phyloP scores from a whole-genome alignment of 2,113 vertebrate species.

The Grantiella picta region DNA sequence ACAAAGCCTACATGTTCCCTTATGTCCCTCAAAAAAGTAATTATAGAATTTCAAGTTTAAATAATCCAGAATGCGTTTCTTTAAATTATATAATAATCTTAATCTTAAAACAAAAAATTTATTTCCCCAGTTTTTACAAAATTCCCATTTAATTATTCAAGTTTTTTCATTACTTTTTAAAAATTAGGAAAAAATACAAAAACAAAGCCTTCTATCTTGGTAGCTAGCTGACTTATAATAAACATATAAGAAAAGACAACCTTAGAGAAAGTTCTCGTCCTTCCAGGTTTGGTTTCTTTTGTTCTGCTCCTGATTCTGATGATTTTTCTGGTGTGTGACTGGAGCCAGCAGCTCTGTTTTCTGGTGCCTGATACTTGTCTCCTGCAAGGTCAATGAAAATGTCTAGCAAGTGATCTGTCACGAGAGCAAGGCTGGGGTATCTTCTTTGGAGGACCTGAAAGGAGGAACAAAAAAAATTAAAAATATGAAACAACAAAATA shows the following conservation, averaged over 20 bases:
- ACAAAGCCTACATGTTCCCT: background rate
- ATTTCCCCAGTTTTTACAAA: background rate
- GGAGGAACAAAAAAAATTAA: background rate
- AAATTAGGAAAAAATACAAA: background rate
- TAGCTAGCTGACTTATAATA: background rate
- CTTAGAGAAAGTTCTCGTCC: slow-evolving; percentile 89
- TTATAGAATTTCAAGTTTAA: background rate
- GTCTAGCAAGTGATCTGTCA: slow-evolving; percentile 84
- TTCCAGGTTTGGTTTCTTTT: slow-evolving; percentile 76
- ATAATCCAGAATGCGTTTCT: background rate
- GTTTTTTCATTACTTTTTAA: background rate
- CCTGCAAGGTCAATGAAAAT: slow-evolving; percentile 90
- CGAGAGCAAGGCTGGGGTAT: slow-evolving; percentile 77
- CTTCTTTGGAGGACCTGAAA: slow-evolving; percentile 81
- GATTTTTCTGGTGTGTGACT: background rate
- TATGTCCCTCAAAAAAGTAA: background rate
- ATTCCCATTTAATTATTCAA: background rate
- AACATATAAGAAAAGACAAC: slow-evolving; percentile 51
- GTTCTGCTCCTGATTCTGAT: slow-evolving; percentile 59
- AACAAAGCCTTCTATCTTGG: background rate
- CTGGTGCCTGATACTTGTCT: slow-evolving; percentile 74
- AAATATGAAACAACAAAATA: background rate
- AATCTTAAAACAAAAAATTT: background rate
- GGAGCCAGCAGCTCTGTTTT: background rate
- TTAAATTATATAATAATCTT: background rate